phyloP scores from a whole-genome alignment of 2,113 vertebrate genomes.

The Tragelaphus strepsiceros region DNA sequence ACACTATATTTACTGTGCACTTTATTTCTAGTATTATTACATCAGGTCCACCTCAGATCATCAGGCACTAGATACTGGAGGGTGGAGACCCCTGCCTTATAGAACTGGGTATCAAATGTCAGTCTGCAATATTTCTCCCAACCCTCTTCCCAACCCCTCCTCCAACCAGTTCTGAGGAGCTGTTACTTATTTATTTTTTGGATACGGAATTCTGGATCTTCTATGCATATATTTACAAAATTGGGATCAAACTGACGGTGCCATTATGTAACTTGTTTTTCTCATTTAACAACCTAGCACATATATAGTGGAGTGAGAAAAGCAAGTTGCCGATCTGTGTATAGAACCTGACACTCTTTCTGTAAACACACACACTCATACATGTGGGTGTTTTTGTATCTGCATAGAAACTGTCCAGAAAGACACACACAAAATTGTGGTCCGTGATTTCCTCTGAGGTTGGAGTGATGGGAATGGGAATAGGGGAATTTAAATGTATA shows the following conservation, averaged over 20 bases:
- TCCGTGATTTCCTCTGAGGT: not conserved
- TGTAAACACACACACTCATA: not conserved
- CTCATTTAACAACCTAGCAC: slow-evolving; percentile 17
- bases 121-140: not conserved
- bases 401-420: not conserved
- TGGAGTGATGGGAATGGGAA: fast-evolving
- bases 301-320: not conserved
- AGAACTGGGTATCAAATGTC: fast-evolving
- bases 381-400: not conserved
- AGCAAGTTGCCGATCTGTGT: not conserved
- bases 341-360: not conserved
- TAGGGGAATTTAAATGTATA: fast-evolving
- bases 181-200: not conserved
- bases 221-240: not conserved
- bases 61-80: not conserved
- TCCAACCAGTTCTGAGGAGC: not conserved
- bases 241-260: not conserved
- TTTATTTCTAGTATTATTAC: not conserved
- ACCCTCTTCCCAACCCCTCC: fast-evolving
- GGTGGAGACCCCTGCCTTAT: not conserved
- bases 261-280: not conserved
- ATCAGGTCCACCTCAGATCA: not conserved
- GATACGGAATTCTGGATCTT: not conserved
- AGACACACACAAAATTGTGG: not conserved
- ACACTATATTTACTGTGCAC: not conserved